Evolutionary conservation across 2,888 invertebrate genomes (phyloP), one percentile per base, ranked within the genome.

Genomic region (Platerodrilus igneus): DNA sequence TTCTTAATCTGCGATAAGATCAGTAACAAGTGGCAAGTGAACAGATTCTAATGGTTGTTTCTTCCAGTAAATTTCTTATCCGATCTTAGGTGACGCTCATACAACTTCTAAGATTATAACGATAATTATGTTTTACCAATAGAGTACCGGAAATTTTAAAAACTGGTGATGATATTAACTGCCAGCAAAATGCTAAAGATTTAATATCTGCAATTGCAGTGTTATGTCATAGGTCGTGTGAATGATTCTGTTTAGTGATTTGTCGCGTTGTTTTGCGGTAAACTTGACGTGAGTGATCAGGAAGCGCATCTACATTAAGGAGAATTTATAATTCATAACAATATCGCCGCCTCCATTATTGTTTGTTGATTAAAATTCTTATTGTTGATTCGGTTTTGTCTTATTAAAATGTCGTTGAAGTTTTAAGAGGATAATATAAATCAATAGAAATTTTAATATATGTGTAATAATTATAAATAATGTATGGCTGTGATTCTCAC

Each of bases 201-300:
- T 59, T 60, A 64, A 66, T 64, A 64, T 60, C 60, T 50, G 46
- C 61, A 59, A 66, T 65, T 65, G 61, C 64, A 57, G 63, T 61
- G 53, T 50, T 48, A 51, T 62, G 64, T 66, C 62, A 61, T 42
- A 60, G 64, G 66, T 66, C 66, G 65, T 66, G 66, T 59, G 66
- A 66, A 66, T 60, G 65, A 66, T 67, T 66, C 63, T 58, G 64
- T 52, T 48, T 53, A 51, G 62, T 66, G 64, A 66, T 67, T 67
- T 66, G 66, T 67, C 66, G 65, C 64, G 56, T 56, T 53, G 56
- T 52, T 52, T 55, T 56, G 46, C 48, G 51, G 47, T 49, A 44
- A 43, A 43, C 37, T 32, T 41, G 32, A 36, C 41, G 27, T 28
- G 43, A 48, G 56, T 58, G 58, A 58, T 53, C 54, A 47, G 51